phyloP scores from a whole-genome alignment of 2,888 invertebrate genomes.

The Dicyrtoma fusca region DNA sequence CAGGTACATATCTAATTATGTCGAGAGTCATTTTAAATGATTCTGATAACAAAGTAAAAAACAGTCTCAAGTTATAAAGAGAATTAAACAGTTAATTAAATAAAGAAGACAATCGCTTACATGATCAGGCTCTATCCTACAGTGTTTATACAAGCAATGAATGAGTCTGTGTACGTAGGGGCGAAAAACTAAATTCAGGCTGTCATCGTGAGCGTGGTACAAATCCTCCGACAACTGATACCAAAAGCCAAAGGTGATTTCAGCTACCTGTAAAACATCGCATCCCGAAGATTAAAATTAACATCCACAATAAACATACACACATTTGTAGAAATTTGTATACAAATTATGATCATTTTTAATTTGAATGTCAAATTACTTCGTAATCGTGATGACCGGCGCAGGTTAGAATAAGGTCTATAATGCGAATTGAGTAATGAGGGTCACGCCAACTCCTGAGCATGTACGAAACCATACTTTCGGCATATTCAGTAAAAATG shows the following conservation, averaged over 20 bases:
- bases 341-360: no score
- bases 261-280: conserved; percentile 65
- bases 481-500: conserved; percentile 92
- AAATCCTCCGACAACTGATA: conserved; percentile 92
- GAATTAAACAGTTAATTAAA: no score
- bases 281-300: neutral
- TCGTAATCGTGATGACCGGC: conserved; percentile 98
- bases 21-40: no score
- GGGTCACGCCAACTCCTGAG: conserved; percentile 68
- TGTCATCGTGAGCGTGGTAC: conserved; percentile 82
- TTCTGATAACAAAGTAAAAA: no score
- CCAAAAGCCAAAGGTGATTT: conserved; percentile 89
- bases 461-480: conserved; percentile 85
- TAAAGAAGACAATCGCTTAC: conserved; percentile 60
- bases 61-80: no score
- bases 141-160: conserved; percentile 85
- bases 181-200: conserved; percentile 78
- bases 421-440: conserved; percentile 78
- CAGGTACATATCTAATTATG: no score
- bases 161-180: conserved; percentile 91
- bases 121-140: conserved; percentile 94
- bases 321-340: neutral
- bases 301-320: neutral
- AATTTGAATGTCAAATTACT: conserved; percentile 64
- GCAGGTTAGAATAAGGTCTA: conserved; percentile 88